Conservation (phyloP, 2,888 invertebrate genomes). For the Prenolepis imparis region DNA sequence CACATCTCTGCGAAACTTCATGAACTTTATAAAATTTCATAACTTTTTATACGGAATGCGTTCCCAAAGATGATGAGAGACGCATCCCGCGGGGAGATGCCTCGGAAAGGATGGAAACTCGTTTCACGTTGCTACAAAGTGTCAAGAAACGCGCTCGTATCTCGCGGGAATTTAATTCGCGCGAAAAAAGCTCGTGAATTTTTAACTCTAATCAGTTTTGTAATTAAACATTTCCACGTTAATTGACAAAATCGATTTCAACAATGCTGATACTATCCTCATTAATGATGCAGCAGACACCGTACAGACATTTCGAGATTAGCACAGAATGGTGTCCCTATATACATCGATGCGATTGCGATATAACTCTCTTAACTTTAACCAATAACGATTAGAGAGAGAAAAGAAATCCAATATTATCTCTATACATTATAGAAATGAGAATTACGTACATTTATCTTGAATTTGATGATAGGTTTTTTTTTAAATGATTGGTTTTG, state of each 20-base stretch:
- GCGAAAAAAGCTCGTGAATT: neutral
- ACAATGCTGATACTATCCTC: neutral
- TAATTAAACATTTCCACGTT: neutral
- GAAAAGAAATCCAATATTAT: neutral
- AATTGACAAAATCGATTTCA: neutral
- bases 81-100: neutral
- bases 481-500: neutral
- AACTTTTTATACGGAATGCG: neutral
- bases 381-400: neutral
- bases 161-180: neutral
- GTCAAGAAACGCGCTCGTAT: neutral
- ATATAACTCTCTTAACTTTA: conserved; percentile 4
- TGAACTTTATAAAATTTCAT: conserved; percentile 25
- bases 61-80: neutral
- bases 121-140: neutral
- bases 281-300: conserved; percentile 9
- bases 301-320: conserved; percentile 12
- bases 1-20: neutral
- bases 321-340: conserved; percentile 21
- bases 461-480: neutral
- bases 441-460: neutral
- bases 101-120: conserved; percentile 15
- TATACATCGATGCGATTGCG: neutral
- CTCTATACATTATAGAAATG: neutral
- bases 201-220: conserved; percentile 3